Evolutionary conservation across 2,888 invertebrate genomes (phyloP), one percentile per base, ranked within the genome.

Genomic region (Tinea pellionella): DNA sequence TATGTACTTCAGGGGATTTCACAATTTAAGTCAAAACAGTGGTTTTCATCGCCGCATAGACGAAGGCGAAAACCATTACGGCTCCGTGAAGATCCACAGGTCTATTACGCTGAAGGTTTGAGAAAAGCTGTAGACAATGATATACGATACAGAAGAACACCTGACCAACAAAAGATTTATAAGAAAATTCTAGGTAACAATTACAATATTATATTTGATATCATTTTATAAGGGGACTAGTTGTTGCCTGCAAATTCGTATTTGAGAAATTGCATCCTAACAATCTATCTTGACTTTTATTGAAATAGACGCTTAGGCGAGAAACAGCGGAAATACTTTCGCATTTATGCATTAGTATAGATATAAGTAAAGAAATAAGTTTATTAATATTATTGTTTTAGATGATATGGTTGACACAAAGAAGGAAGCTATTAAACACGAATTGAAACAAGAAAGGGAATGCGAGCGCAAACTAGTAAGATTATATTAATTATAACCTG

Each of bases 101-200:
- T 93, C 65, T 89, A 91, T 65, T 90, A 90, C 75, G 85, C 89
- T n/a, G 89, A 90, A 56, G 83, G 88, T 61, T 73, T 89, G 63
- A 87, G 92, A 63, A 88, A 89, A 69, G 89, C 89, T 63, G 89
- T 94, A 12, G 93, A 93, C 68, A 93, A 93, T 73, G 90, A 91
- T 67, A 85, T 93, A 63, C 83, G 93, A 30, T 93, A 93, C 72
- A 89, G 90, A 65, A 89, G 89, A 59, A 85, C 89, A 18, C 83
- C 88, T 61, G 81, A 75, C 16, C 86, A 90, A 62, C 89, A 90
- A 67, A 77, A 81, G 62, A 74, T 77, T 59, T 92, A 92, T 68
- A 90, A 90, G 69, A 78, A 88, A 64, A 88, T 90, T 66, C 77
- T 93, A 73, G 93, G 93, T 89, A 80, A 53, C 57, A 24, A 59